Conservation (phyloP, 2,113 vertebrate genomes). For the Hemiscyllium ocellatum region DNA sequence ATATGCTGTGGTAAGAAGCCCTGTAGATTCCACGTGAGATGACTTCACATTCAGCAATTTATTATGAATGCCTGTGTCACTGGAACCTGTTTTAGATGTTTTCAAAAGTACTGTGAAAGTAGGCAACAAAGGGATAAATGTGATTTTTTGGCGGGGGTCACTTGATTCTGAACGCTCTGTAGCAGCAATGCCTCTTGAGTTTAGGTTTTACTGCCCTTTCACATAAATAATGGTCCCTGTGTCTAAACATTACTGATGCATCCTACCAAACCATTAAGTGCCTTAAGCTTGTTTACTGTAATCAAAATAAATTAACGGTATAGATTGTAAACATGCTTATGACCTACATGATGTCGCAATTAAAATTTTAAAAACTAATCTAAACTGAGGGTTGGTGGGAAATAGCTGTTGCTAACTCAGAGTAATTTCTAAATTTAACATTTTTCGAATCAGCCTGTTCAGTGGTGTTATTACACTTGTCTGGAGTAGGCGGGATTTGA, state of each 20-base stretch:
- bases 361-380: not conserved
- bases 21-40: not conserved
- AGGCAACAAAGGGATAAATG: not conserved
- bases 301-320: not conserved
- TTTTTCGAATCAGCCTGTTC: no score
- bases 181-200: not conserved
- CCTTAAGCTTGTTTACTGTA: not conserved
- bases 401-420: not conserved
- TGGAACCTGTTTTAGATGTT: not conserved
- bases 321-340: not conserved
- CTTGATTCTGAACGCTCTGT: not conserved
- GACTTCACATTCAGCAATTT: not conserved
- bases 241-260: not conserved
- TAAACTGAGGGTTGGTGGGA: not conserved
- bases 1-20: not conserved
- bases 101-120: not conserved
- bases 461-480: no score
- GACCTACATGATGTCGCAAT: not conserved
- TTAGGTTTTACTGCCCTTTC: not conserved
- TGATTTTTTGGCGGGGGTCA: not conserved
- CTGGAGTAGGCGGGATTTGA: no score
- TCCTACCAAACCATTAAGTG: not conserved
- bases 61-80: not conserved
- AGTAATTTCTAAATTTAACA: not conserved
- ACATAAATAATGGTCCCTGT: not conserved